Evolutionary conservation across 2,797 vertebrate genomes (phyloP), one percentile per base, ranked within the genome.

Genomic region (Acipenser ruthenus): DNA sequence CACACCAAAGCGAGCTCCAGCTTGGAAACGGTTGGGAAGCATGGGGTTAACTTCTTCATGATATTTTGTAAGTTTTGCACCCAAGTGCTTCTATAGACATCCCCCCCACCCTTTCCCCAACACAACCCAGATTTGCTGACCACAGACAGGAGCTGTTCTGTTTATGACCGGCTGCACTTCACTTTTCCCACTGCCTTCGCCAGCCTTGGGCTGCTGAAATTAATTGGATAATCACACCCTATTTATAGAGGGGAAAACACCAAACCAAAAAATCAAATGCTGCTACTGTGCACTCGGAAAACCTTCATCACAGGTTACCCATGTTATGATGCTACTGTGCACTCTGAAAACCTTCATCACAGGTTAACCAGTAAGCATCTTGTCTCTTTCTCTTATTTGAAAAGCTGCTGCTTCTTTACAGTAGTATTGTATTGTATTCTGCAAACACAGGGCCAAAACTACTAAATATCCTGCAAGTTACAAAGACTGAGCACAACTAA

Each of bases 151-250:
- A 58, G 55, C 55, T n/a, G 13, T 12, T 58, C 11, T 56, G 10
- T 56, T 56, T 58, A n/a, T n/a, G 10, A 58, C 12, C 6, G 55
- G 12, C 55, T n/a, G 55, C 55, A 12, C 55, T 58, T 58, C 55
- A n/a, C 13, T 58, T 58, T 58, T 58, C 9, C 55, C 12, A n/a
- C 55, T 58, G 9, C 55, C 55, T n/a, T n/a, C 11, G 55, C 55
- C 55, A 58, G 55, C 55, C 13, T 58, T 58, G 55, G 12, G 55
- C 3, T 12, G 55, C 55, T n/a, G n/a, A 58, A 13, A 58, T 58
- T 58, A 58, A 58, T 58, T 58, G 55, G 55, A 58, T 15, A 10
- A 58, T 55, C 55, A n/a, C 55, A 58, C 55, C 23, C 55, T 58
- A 58, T 58, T 58, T 58, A 58, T n/a, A 58, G 55, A 11, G 13